phyloP scores from a whole-genome alignment of 2,888 invertebrate species.

The Amphipoea oculea region DNA sequence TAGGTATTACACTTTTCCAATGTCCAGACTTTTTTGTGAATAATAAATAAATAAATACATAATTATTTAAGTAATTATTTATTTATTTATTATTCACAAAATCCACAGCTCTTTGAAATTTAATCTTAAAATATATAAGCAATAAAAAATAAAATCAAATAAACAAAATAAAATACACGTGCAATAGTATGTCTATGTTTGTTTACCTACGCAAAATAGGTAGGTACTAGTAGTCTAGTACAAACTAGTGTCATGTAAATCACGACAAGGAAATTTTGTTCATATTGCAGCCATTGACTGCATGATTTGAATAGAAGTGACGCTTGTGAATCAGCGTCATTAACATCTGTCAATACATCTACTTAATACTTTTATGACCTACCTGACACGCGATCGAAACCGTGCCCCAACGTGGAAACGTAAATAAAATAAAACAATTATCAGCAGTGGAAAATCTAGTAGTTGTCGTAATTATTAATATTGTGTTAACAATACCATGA shows the following conservation, averaged over 20 bases:
- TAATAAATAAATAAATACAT: too few relatives aligned
- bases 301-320: conserved; percentile 14
- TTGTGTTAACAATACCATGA: conserved; percentile 26
- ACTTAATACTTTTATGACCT: conserved; percentile 2
- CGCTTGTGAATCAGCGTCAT: conserved; percentile 1
- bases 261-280: conserved; percentile 26
- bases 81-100: too few relatives aligned
- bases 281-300: conserved; percentile 7
- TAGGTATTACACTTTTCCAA: too few relatives aligned
- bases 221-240: background rate
- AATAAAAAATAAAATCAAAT: too few relatives aligned
- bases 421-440: conserved; percentile 35
- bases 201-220: too few relatives aligned
- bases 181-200: too few relatives aligned
- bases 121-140: too few relatives aligned
- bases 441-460: conserved; percentile 51
- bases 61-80: too few relatives aligned
- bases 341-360: conserved; percentile 9
- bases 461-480: conserved; percentile 42
- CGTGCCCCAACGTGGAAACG: conserved; percentile 30
- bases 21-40: too few relatives aligned
- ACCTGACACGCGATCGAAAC: background rate
- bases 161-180: too few relatives aligned
- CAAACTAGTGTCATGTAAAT: conserved; percentile 3
- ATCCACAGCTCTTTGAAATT: too few relatives aligned